Evolutionary conservation across 1,140 invertebrate species (phyloP).

Genomic region (Drosophila serrata): DNA sequence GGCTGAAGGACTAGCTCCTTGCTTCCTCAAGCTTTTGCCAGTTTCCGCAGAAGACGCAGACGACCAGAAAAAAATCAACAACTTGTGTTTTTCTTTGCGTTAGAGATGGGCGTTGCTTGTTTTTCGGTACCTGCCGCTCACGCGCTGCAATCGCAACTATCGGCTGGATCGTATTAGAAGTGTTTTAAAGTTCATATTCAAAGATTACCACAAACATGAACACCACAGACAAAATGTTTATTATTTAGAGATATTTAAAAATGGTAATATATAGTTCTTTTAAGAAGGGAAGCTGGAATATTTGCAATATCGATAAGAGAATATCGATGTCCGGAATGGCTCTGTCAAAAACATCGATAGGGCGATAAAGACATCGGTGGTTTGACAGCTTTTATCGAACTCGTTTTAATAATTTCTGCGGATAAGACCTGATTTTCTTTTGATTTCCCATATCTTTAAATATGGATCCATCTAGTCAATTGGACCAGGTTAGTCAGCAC

Average conservation of each 20-base stretch:
- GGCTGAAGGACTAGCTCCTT: neutral
- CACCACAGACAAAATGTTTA: too few species aligned
- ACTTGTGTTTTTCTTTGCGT: slow-evolving; percentile 9
- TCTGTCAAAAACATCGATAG: neutral
- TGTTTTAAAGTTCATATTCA: too few species aligned
- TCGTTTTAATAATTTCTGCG: neutral
- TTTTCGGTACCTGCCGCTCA: slow-evolving; percentile 4
- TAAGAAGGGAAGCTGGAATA: too few species aligned
- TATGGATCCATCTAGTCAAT: slow-evolving; percentile 10
- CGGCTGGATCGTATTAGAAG: neutral
- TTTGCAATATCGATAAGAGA: too few species aligned
- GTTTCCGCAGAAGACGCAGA: slow-evolving; percentile 5
- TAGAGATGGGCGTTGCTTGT: slow-evolving; percentile 2
- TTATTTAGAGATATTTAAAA: too few species aligned
- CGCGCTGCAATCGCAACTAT: neutral
- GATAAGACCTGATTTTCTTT: neutral
- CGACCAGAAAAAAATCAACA: slow-evolving; percentile 10
- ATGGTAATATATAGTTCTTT: too few species aligned
- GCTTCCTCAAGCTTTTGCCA: neutral
- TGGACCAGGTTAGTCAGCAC: slow-evolving; percentile 20
- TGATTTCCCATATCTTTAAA: neutral
- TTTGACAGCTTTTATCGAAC: neutral
- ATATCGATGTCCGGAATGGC: neutral
- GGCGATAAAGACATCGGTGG: neutral
- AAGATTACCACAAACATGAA: too few species aligned